A percentile compares a stretch with the other conserved stretches of the same genome.
Evolutionary conservation across 2,797 vertebrate genomes (phyloP).

Genomic region (Urophycis tenuis): DNA sequence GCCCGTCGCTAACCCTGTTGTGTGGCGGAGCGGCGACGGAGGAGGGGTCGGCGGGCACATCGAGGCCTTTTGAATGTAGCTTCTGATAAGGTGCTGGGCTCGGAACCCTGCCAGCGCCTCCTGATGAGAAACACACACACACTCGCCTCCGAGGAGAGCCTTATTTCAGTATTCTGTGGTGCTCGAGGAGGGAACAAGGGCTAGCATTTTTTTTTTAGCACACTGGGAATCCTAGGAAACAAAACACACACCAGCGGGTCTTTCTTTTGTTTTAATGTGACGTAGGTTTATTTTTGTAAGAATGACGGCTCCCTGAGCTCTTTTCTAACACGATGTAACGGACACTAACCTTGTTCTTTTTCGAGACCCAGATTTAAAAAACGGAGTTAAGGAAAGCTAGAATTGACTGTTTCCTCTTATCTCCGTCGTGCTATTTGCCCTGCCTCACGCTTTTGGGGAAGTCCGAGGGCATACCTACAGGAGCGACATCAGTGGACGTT

Average conservation of each 20-base stretch:
- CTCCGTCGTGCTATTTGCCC: not conserved
- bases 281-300: slow-evolving; percentile 9
- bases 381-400: not conserved
- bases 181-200: slow-evolving; percentile 26
- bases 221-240: slow-evolving; percentile 33
- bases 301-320: not conserved
- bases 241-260: slow-evolving; percentile 21
- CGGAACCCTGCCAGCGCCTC: slow-evolving; percentile 42
- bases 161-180: slow-evolving; percentile 23
- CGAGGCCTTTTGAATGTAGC: slow-evolving; percentile 69
- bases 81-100: slow-evolving; percentile 41
- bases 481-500: too few relatives aligned
- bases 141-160: slow-evolving; percentile 31
- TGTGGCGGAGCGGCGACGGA: not conserved
- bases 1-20: too few relatives aligned
- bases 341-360: not conserved
- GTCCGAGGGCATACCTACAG: too few relatives aligned
- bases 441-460: not conserved
- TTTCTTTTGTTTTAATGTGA: slow-evolving; percentile 19
- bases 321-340: not conserved
- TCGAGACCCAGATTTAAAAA: not conserved
- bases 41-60: slow-evolving; percentile 51
- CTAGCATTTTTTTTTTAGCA: not conserved
- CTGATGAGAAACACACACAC: slow-evolving; percentile 1
- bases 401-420: not conserved